Conservation (phyloP, 2,113 vertebrate genomes). For the Calonectris borealis region DNA sequence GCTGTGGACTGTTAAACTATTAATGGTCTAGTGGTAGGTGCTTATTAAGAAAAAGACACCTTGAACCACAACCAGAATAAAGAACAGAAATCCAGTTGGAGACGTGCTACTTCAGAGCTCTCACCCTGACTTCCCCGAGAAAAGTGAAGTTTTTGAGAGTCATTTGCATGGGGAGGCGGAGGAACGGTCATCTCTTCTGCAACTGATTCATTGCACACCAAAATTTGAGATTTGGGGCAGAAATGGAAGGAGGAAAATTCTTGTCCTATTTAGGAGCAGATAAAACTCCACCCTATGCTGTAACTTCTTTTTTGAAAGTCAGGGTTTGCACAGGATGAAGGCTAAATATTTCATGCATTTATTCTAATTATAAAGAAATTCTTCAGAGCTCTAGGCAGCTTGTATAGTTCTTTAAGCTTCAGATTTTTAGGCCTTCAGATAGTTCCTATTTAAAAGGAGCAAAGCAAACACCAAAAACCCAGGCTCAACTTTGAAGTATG, state of each 20-base stretch:
- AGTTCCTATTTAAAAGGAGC: background rate
- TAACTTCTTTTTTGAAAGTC: background rate
- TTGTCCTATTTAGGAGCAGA: background rate
- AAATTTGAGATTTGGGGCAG: background rate
- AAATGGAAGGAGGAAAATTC: background rate
- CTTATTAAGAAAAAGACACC: background rate
- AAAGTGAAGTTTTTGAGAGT: background rate
- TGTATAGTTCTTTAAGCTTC: background rate
- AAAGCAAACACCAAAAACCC: background rate
- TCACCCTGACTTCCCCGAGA: background rate
- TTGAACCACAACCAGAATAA: background rate
- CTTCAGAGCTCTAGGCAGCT: background rate
- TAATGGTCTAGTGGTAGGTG: background rate
- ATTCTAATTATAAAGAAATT: conserved; percentile 8
- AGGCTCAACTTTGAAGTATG: background rate
- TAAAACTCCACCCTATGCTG: background rate
- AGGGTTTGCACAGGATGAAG: background rate
- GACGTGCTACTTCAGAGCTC: background rate
- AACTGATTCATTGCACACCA: background rate
- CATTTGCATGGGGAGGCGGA: background rate
- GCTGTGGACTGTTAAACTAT: background rate
- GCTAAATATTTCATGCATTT: conserved; percentile 12
- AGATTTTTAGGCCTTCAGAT: background rate
- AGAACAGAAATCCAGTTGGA: background rate
- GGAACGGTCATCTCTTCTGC: background rate